Evolutionary conservation across 53 echinoderm and acorn worm species (phyloP), one percentile per base, ranked within the genome.

Genomic region (Paracentrotus lividus): DNA sequence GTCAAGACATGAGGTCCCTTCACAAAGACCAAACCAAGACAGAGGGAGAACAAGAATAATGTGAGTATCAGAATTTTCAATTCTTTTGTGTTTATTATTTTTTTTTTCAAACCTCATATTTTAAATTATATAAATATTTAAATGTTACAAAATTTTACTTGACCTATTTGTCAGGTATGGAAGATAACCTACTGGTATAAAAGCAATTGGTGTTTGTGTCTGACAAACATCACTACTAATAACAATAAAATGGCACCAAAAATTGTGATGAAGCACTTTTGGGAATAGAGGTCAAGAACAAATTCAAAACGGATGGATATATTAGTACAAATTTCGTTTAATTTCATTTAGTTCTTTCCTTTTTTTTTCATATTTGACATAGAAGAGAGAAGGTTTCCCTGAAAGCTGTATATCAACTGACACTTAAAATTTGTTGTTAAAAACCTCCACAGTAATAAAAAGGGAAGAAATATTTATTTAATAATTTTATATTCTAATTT

Each of bases 271-370:
- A 2, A 27, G 47, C 34, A 33, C 81, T 27, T 45, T 47, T 3
- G 81, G 81, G 81, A 81, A 81, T 81, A 44, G 81, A 49, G 81
- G 81, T 81, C 81, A 81, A 81, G 81, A 81, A 81, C 81, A 81
- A 49, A 81, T 81, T 45, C 47, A 45, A 81, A 81, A 47, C 27
- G 12, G 18, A 81, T 8, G 27, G 81, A 44, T n/a, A 81, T 81
- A 47, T 43, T n/a, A 20, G 20, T 44, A 47, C 45, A 81, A 81
- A 81, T 81, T 81, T 81, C 9, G 10, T 47, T 45, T 27, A 81
- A n/a, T 81, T 81, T 47, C 27, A 45, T 24, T 0, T 45, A 15
- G 12, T 81, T 44, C 21, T 42, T n/a, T n/a, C n/a, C n/a, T n/a
- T n/a, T n/a, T 81, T 15, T 49, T 77, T n/a, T 4, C 26, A n/a